Evolutionary conservation across 1,140 invertebrate species (phyloP).

Genomic region (Helicoverpa zea): DNA sequence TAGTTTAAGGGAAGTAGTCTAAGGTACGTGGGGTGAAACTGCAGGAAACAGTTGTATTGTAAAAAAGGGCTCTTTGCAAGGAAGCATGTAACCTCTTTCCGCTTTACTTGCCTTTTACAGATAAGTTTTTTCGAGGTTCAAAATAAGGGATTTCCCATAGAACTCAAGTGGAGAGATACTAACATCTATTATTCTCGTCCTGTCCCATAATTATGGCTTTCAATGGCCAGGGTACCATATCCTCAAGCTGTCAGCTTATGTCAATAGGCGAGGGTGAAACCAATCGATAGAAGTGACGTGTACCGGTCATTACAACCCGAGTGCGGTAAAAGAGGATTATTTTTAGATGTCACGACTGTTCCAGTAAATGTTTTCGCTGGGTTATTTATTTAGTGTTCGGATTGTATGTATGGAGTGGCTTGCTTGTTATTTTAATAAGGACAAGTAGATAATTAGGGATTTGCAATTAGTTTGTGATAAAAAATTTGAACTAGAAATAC

Average conservation of each 20-base stretch:
- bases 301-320: conserved; percentile 36
- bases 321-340: conserved; percentile 22
- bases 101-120: no score
- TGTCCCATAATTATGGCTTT: no score
- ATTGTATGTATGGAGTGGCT: not conserved
- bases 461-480: not conserved
- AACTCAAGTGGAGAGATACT: no score
- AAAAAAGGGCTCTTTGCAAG: no score
- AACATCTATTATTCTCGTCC: no score
- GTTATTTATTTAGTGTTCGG: conserved; percentile 15
- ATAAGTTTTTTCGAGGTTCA: no score
- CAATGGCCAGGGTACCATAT: not conserved
- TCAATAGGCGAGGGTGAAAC: conserved; percentile 26
- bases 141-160: no score
- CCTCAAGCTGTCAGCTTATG: conserved; percentile 36
- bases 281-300: conserved; percentile 20
- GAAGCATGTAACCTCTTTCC: no score
- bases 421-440: not conserved
- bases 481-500: not conserved
- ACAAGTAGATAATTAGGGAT: not conserved
- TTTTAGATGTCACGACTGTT: conserved; percentile 25
- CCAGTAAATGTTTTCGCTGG: conserved; percentile 18
- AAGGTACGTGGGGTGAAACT: no score
- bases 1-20: no score
- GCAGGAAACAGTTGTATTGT: no score